Percentiles rank a stretch among this genome's conserved stretches.
Evolutionary conservation across 2,113 vertebrate genomes (phyloP).

Genomic region (Cololabis saira): DNA sequence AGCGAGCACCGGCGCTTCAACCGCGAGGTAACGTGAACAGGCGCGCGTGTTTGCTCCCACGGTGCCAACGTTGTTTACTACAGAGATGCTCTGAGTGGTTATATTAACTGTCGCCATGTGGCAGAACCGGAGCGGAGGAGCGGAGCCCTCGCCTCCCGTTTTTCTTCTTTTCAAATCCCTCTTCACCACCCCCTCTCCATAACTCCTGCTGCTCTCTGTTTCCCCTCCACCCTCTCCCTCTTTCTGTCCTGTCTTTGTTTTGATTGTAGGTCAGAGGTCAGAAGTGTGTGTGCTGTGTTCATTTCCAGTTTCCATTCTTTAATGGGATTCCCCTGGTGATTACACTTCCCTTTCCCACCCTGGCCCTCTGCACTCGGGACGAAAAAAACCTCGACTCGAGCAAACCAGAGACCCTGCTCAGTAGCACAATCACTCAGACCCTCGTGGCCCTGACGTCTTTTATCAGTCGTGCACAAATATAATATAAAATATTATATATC

Average conservation of each 20-base stretch:
- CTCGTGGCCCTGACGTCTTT: background rate
- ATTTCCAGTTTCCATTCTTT: conserved; percentile 75
- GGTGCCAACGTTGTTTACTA: too few species aligned
- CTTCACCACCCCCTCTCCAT: background rate
- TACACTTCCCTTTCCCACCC: conserved; percentile 71
- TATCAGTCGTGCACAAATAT: background rate
- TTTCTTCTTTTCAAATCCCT: background rate
- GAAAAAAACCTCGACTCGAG: background rate
- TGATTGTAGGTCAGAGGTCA: conserved; percentile 62
- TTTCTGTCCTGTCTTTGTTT: conserved; percentile 67
- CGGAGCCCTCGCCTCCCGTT: background rate
- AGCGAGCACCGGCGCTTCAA: conserved; percentile 79
- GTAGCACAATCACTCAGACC: background rate
- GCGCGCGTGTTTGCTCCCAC: too few species aligned
- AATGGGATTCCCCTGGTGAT: conserved; percentile 65
- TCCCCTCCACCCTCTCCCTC: conserved; percentile 37
- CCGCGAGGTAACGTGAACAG: conserved; percentile 72
- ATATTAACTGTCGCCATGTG: conserved; percentile 28
- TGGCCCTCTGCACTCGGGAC: conserved; percentile 7
- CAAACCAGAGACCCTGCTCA: background rate
- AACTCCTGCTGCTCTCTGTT: conserved; percentile 10
- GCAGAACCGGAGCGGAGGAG: conserved; percentile 2
- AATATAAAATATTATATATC: background rate
- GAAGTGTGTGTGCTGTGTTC: conserved; percentile 57
- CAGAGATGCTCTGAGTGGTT: conserved; percentile 11